These are phyloP conservation scores for Drosophila tani DNA, from an alignment of 1,140 invertebrate species.

Conservation along the genomic window DNA sequence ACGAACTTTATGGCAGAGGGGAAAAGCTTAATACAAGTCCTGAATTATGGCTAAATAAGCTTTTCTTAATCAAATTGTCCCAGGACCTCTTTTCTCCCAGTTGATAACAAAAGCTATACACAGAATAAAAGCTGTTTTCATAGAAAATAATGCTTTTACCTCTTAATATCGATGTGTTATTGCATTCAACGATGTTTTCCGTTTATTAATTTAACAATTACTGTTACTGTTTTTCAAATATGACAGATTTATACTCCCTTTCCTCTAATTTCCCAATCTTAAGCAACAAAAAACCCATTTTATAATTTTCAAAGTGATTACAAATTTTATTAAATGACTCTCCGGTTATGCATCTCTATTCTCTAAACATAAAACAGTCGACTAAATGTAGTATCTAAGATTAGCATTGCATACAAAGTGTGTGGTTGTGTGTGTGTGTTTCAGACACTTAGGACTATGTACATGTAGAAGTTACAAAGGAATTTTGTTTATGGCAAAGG, in stretches of 20 bases:
- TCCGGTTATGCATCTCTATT: constrained; percentile 28
- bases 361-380: constrained; percentile 65
- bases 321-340: constrained; percentile 68
- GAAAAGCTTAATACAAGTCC: background rate
- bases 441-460: constrained; percentile 26
- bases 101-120: background rate
- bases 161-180: no score
- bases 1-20: background rate
- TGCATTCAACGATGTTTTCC: background rate
- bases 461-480: constrained; percentile 44
- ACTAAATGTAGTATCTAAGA: constrained; percentile 38
- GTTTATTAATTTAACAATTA: no score
- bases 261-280: no score
- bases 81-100: background rate
- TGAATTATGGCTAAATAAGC: background rate
- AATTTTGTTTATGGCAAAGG: constrained; percentile 66
- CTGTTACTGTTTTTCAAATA: background rate
- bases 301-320: constrained; percentile 28
- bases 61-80: background rate
- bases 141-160: no score
- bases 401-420: constrained; percentile 38
- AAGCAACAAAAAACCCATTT: background rate
- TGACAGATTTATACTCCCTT: background rate
- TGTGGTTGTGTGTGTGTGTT: no score
- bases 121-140: background rate